Evolutionary conservation across 1,140 invertebrate genomes (phyloP).

Genomic region (Drosophila murphyi): DNA sequence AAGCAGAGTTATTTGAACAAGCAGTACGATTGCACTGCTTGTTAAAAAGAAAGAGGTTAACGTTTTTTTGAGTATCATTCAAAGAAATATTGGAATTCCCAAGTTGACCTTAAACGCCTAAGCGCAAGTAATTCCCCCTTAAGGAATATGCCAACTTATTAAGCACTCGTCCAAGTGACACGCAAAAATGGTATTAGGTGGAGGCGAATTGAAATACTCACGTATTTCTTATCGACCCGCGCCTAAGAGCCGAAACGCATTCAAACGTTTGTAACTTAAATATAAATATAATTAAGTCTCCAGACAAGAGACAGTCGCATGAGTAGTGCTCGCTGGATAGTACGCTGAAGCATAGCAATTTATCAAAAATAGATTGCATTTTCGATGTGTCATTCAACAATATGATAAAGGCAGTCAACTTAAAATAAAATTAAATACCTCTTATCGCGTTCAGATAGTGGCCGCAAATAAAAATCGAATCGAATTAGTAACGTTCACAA

Average conservation of each 20-base stretch:
- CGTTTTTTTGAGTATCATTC: no score
- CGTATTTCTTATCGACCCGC: conserved; percentile 64
- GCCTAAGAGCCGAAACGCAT: conserved; percentile 10
- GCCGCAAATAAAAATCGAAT: background rate
- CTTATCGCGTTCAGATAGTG: conserved; percentile 28
- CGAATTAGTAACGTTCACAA: background rate
- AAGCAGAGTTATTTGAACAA: background rate
- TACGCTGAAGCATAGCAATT: background rate
- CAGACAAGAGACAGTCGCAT: background rate
- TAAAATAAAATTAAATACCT: conserved; percentile 34
- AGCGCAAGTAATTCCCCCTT: conserved; percentile 9
- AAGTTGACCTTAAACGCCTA: no score
- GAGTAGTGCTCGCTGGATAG: conserved; percentile 3
- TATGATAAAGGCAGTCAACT: no score
- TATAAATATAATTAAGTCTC: background rate
- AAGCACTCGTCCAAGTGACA: conserved; percentile 10
- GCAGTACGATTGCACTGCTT: no score
- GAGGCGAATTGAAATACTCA: conserved; percentile 49
- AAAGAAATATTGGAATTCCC: no score
- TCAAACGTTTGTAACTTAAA: conserved; percentile 18
- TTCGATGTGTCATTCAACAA: conserved; percentile 5
- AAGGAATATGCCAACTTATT: conserved; percentile 7
- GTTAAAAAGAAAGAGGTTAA: no score
- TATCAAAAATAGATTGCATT: background rate
- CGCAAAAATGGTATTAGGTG: conserved; percentile 16